Evolutionary conservation across 2,888 invertebrate genomes (phyloP), one percentile per base, ranked within the genome.

Genomic region (Saturnia japonica): DNA sequence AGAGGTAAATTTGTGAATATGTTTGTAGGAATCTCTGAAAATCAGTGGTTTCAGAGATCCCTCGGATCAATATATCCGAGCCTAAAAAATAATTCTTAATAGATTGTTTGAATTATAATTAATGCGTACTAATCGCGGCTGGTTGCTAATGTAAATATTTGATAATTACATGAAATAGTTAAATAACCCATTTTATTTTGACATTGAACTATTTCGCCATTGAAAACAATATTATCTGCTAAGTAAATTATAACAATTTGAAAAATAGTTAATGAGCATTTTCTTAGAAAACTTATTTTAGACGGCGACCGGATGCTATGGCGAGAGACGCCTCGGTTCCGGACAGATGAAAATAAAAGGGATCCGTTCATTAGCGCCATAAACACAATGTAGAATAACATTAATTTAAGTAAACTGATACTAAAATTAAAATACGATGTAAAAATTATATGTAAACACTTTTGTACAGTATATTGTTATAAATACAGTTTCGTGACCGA

Each of bases 201-300:
- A 60, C 28, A 22, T 54, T 22, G 4, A 28, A 3, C 14, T 60
- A 28, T 14, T 2, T 25, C 11, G 25, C 57, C 6, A 60, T 28
- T 25, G 1, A 14, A 4, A 66, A 54, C 54, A 54, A 66, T n/a
- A n/a, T n/a, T n/a, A n/a, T 28, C 19, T 25, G 42, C 28, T 28
- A 19, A 54, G 66, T 54, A 45, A 51, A n/a, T 68, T 54, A 66
- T 64, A 43, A 60, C 57, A 62, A n/a, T 66, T 70, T 69, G 69
- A 67, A 67, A 72, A 72, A 69, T 70, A 72, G 69, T 69, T 68
- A 60, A 68, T 67, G 68, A 72, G 67, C 60, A 74, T 75, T 75
- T 85, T 84, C 84, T 81, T 75, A 75, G 82, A 87, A 87, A 78
- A 70, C 76, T 78, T 80, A 83, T 77, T 82, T 80, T 81, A 82